phyloP scores from a whole-genome alignment of 2,113 vertebrate genomes.

The Orycteropus afer region DNA sequence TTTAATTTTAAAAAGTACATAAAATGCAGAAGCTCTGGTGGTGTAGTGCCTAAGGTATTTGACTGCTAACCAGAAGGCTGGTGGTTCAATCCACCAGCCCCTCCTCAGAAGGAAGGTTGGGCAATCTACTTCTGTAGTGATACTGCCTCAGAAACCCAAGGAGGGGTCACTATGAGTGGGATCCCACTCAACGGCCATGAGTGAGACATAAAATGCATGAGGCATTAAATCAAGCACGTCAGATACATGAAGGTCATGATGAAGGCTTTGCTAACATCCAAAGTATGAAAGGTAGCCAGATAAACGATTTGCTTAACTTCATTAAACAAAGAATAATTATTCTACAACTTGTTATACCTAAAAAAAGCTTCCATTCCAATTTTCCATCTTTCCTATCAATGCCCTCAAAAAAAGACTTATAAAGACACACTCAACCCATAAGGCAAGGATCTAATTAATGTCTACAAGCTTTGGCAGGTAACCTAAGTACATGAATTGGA shows the following conservation, averaged over 20 bases:
- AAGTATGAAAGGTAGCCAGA: background rate
- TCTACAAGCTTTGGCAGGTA: background rate
- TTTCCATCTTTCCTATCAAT: slow-evolving; percentile 5
- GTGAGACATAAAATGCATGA: background rate
- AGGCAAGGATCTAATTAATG: background rate
- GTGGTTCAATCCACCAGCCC: too few species aligned
- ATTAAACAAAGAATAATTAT: slow-evolving; percentile 30
- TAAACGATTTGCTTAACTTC: slow-evolving; percentile 32
- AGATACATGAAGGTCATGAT: background rate
- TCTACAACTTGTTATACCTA: background rate
- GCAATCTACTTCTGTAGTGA: too few species aligned
- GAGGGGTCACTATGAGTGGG: too few species aligned
- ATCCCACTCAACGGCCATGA: too few species aligned
- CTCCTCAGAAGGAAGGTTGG: too few species aligned
- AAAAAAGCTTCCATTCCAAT: background rate
- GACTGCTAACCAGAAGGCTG: too few species aligned
- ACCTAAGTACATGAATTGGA: background rate
- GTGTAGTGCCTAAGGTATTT: too few species aligned
- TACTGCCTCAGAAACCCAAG: too few species aligned
- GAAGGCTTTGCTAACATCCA: background rate
- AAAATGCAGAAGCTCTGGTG: too few species aligned
- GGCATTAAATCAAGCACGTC: background rate
- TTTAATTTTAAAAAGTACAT: background rate
- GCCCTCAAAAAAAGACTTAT: background rate
- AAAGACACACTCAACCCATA: background rate